Evolutionary conservation across 2,797 vertebrate genomes (phyloP).

Genomic region (Melanotaenia boesemani): DNA sequence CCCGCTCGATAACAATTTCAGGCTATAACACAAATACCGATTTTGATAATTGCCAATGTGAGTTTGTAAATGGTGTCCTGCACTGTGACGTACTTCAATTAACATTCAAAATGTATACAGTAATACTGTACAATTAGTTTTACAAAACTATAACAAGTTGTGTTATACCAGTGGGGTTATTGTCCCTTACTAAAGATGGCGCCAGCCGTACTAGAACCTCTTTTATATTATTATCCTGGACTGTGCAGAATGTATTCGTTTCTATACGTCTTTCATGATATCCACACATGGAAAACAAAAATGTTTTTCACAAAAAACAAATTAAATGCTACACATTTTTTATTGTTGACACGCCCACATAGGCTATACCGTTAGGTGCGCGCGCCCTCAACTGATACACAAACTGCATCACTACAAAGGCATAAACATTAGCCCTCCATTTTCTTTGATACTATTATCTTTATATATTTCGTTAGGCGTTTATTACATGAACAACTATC

Average conservation of each 20-base stretch:
- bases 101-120: neutral
- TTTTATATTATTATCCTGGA: slow-evolving; percentile 43
- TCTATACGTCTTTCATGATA: neutral
- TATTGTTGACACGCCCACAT: slow-evolving; percentile 68
- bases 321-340: slow-evolving; percentile 30
- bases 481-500: neutral
- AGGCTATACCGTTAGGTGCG: slow-evolving; percentile 26
- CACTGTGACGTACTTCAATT: neutral
- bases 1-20: slow-evolving; percentile 44
- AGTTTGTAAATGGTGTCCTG: fast-evolving
- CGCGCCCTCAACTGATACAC: slow-evolving; percentile 59
- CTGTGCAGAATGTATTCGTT: slow-evolving; percentile 16
- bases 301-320: slow-evolving; percentile 19
- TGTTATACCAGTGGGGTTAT: slow-evolving; percentile 67
- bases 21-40: slow-evolving; percentile 1
- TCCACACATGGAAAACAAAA: slow-evolving; percentile 3
- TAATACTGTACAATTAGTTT: slow-evolving; percentile 31
- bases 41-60: neutral
- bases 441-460: neutral
- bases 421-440: neutral
- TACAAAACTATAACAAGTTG: slow-evolving; percentile 58
- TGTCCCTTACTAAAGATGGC: slow-evolving; percentile 87
- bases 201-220: slow-evolving; percentile 49
- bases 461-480: neutral
- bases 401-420: slow-evolving; percentile 8